Percentiles rank a stretch among this genome's conserved stretches.
Evolutionary conservation across 2,113 vertebrate genomes (phyloP).

Genomic region (Sporophila hypoxantha): DNA sequence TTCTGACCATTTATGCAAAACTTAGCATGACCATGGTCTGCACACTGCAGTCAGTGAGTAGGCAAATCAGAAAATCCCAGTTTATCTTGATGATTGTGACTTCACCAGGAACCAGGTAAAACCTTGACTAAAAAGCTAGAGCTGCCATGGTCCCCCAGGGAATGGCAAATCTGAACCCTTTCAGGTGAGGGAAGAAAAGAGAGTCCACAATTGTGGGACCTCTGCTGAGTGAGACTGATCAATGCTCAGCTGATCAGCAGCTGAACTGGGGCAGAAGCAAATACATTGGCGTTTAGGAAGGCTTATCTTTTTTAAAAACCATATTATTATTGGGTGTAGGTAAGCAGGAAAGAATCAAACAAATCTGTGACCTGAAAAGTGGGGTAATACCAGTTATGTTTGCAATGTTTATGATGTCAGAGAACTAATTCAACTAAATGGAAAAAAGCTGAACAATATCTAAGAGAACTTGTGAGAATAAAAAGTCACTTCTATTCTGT

Average conservation of each 20-base stretch:
- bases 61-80: neutral
- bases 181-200: neutral
- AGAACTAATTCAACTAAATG: neutral
- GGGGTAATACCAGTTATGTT: neutral
- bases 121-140: neutral
- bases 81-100: neutral
- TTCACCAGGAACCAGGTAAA: neutral
- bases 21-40: neutral
- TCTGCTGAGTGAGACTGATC: neutral
- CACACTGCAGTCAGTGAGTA: neutral
- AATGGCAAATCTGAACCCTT: neutral
- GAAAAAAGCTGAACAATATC: neutral
- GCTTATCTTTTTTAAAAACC: neutral
- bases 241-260: neutral
- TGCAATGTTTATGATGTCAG: neutral
- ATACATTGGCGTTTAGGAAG: neutral
- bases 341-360: neutral
- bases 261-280: neutral
- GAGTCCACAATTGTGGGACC: neutral
- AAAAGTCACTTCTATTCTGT: neutral
- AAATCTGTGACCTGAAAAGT: neutral
- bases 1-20: neutral
- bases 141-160: neutral
- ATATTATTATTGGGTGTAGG: neutral
- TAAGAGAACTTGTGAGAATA: neutral